These are phyloP conservation scores for Indicator maculatus DNA, from an alignment of 2,113 vertebrate species.

Conservation along the genomic window DNA sequence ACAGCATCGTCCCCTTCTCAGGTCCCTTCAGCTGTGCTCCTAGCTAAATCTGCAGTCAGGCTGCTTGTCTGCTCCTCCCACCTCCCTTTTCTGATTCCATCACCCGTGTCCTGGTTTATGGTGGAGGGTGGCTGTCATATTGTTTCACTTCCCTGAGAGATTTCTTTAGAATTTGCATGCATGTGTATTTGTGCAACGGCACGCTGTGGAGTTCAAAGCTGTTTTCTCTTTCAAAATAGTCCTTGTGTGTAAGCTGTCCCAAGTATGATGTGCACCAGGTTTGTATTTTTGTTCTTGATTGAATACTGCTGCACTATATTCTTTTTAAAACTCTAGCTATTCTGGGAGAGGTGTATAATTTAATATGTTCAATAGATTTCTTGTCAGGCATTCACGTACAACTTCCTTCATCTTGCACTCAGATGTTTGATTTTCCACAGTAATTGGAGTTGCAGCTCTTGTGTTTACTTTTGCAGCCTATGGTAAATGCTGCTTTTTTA, in stretches of 20 bases:
- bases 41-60: not conserved
- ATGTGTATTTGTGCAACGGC: not conserved
- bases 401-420: slow-evolving; percentile 51
- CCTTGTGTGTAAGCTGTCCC: slow-evolving; percentile 4
- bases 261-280: slow-evolving; percentile 19
- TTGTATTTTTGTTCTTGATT: slow-evolving; percentile 61
- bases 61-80: fast-evolving
- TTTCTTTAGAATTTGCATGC: not conserved
- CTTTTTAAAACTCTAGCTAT: slow-evolving; percentile 58
- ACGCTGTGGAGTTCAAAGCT: slow-evolving; percentile 34
- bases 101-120: slow-evolving; percentile 18
- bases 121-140: not conserved
- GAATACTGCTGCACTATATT: slow-evolving; percentile 43
- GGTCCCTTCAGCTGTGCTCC: not conserved
- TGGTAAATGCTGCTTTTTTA: not conserved
- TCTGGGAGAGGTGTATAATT: slow-evolving; percentile 63
- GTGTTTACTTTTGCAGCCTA: slow-evolving; percentile 22
- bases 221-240: slow-evolving; percentile 51
- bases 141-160: not conserved
- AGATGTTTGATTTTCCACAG: slow-evolving; percentile 25
- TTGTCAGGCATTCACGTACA: slow-evolving; percentile 36
- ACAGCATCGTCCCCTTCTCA: fast-evolving
- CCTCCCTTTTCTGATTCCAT: not conserved
- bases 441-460: slow-evolving; percentile 30
- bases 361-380: slow-evolving; percentile 63